Conservation (phyloP, 1,140 invertebrate genomes). For the Ylistrum balloti region DNA sequence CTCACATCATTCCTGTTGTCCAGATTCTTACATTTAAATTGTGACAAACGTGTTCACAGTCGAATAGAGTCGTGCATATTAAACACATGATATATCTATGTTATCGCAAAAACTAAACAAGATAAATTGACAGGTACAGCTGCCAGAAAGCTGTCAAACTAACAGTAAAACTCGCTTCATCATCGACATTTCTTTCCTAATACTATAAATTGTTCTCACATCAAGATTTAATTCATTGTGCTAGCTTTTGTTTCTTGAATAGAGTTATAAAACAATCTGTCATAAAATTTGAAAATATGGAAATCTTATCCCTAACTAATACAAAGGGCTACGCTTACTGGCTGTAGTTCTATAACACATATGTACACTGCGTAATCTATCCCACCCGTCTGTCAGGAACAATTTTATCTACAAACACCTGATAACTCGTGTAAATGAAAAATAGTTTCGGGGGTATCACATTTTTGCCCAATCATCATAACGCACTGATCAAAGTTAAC, state of each 20-base stretch:
- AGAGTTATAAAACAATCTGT: not conserved
- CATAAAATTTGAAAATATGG: not conserved
- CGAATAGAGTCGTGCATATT: too few relatives aligned
- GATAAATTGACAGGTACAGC: too few relatives aligned
- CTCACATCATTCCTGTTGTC: too few relatives aligned
- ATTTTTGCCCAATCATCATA: constrained; percentile 34
- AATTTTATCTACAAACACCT: constrained; percentile 24
- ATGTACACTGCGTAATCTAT: not conserved
- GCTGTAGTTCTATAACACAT: not conserved
- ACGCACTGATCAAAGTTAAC: constrained; percentile 1
- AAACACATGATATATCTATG: too few relatives aligned
- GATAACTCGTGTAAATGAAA: not conserved
- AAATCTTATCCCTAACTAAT: not conserved
- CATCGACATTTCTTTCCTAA: too few relatives aligned
- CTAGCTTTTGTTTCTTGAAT: not conserved
- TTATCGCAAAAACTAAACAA: too few relatives aligned
- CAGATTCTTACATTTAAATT: too few relatives aligned
- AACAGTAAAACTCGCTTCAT: not conserved
- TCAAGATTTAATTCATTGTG: not conserved
- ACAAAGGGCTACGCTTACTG: not conserved
- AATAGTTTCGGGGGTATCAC: not conserved
- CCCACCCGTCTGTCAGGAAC: not conserved
- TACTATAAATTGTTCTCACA: not conserved
- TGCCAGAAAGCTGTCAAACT: not conserved
- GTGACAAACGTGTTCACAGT: not conserved